These are phyloP conservation scores for Globodera rostochiensis DNA, from an alignment of 1,140 invertebrate genomes.

Conservation along the genomic window DNA sequence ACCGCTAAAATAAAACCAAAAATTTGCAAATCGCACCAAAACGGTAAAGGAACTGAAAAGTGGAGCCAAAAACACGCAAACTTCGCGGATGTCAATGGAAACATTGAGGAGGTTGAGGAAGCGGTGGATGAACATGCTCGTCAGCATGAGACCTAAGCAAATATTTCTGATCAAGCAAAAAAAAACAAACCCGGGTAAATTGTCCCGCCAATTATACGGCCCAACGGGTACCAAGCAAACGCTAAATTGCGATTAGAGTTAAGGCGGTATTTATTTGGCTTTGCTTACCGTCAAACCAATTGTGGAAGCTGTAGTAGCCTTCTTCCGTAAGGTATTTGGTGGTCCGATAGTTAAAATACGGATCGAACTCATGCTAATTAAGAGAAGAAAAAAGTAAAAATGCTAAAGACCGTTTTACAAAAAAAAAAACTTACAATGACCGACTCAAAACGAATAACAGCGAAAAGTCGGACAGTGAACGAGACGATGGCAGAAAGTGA, in stretches of 20 bases:
- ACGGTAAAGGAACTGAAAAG: constrained; percentile 96
- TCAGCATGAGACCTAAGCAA: constrained; percentile 97
- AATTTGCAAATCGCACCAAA: constrained; percentile 84
- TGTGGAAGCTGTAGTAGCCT: constrained; percentile 99
- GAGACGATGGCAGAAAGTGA: constrained; percentile 72
- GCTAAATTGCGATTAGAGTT: constrained; percentile 69
- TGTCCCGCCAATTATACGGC: constrained; percentile 85
- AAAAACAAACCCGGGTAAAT: constrained; percentile 67
- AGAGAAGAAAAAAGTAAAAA: not conserved
- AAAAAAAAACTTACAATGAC: constrained; percentile 96
- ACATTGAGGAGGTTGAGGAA: constrained; percentile 90
- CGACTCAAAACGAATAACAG: constrained; percentile 98
- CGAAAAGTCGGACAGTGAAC: constrained; percentile 93
- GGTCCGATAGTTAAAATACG: constrained; percentile 89
- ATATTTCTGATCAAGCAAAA: constrained; percentile 68
- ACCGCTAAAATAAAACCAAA: constrained; percentile 9
- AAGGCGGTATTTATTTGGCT: not conserved
- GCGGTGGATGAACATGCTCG: constrained; percentile 85
- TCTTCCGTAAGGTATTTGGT: constrained; percentile 98
- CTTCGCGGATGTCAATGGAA: constrained; percentile 94
- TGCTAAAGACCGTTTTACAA: constrained; percentile 70
- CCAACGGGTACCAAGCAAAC: constrained; percentile 96
- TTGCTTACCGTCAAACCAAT: constrained; percentile 86
- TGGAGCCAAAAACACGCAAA: constrained; percentile 98
- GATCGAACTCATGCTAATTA: constrained; percentile 35